phyloP scores from a whole-genome alignment of 2,113 vertebrate species.

The Syngnathus floridae region DNA sequence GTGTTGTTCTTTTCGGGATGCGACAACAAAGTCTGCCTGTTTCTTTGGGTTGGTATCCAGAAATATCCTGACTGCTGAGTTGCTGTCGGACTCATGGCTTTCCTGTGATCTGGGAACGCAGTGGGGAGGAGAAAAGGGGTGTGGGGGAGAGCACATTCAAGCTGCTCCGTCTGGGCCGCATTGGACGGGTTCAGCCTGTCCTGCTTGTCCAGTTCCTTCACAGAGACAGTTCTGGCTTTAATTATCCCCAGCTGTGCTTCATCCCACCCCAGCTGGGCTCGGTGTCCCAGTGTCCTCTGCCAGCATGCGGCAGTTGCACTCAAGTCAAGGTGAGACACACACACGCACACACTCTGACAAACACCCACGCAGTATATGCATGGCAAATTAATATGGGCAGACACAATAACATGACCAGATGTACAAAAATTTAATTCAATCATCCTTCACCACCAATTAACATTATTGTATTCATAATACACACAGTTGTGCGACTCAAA shows the following conservation, averaged over 20 bases:
- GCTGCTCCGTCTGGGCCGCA: conserved; percentile 49
- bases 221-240: conserved; percentile 63
- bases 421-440: conserved; percentile 13
- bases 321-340: conserved; percentile 57
- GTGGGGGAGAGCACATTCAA: conserved; percentile 16
- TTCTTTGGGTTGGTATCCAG: conserved; percentile 33
- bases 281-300: conserved; percentile 64
- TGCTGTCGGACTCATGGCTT: conserved; percentile 32
- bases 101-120: conserved; percentile 40
- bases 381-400: conserved; percentile 12
- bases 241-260: conserved; percentile 69
- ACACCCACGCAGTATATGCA: conserved; percentile 7
- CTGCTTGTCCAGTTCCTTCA: conserved; percentile 40
- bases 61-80: conserved; percentile 30
- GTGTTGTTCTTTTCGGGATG: conserved; percentile 28
- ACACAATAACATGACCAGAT: conserved; percentile 12
- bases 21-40: conserved; percentile 40
- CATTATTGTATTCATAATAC: not conserved
- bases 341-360: conserved; percentile 13
- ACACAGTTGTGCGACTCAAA: not conserved
- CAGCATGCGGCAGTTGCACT: conserved; percentile 38
- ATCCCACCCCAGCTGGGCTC: conserved; percentile 63
- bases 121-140: conserved; percentile 17
- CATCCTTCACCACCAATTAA: not conserved
- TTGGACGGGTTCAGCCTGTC: conserved; percentile 35